A percentile compares a stretch with the other conserved stretches of the same genome.
These are phyloP conservation scores for Lepidochrysops patricia DNA, from an alignment of 2,888 invertebrate genomes.

Conservation along the genomic window DNA sequence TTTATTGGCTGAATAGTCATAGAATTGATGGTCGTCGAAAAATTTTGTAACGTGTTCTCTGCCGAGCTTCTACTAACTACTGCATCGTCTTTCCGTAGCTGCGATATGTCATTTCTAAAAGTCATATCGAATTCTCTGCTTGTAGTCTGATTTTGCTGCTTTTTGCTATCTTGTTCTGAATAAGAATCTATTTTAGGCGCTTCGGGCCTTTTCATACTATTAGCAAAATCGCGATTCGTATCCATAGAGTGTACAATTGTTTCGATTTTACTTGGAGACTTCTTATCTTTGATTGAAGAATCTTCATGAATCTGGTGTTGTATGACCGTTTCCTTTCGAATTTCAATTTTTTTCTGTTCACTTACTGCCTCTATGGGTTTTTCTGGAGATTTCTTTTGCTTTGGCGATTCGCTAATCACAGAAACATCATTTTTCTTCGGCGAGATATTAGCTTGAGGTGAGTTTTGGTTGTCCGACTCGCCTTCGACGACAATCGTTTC, in stretches of 20 bases:
- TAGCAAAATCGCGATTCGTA: constrained; percentile 44
- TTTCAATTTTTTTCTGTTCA: constrained; percentile 52
- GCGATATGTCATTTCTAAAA: constrained; percentile 49
- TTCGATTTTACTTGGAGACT: constrained; percentile 58
- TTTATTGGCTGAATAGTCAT: constrained; percentile 65
- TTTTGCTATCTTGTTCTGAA: constrained; percentile 45
- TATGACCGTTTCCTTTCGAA: constrained; percentile 64
- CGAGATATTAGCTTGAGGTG: constrained; percentile 40
- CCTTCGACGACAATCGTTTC: constrained; percentile 62
- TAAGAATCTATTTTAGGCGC: constrained; percentile 50
- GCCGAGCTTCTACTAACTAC: constrained; percentile 55
- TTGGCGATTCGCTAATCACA: constrained; percentile 51
- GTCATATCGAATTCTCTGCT: constrained; percentile 52
- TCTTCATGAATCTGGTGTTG: constrained; percentile 60
- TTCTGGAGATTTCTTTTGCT: constrained; percentile 49
- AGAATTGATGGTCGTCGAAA: constrained; percentile 52
- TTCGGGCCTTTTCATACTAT: constrained; percentile 47
- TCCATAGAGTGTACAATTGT: constrained; percentile 55
- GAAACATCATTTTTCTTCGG: constrained; percentile 49
- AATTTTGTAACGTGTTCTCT: constrained; percentile 50
- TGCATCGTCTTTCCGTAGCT: constrained; percentile 55
- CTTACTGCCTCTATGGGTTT: constrained; percentile 33
- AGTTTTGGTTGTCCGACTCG: constrained; percentile 50
- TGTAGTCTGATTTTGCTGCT: constrained; percentile 37
- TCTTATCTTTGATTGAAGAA: constrained; percentile 55